A percentile compares a stretch with the other conserved stretches of the same genome.
Evolutionary conservation across 1,140 invertebrate genomes (phyloP).

Genomic region (Medauroidea extradentata): DNA sequence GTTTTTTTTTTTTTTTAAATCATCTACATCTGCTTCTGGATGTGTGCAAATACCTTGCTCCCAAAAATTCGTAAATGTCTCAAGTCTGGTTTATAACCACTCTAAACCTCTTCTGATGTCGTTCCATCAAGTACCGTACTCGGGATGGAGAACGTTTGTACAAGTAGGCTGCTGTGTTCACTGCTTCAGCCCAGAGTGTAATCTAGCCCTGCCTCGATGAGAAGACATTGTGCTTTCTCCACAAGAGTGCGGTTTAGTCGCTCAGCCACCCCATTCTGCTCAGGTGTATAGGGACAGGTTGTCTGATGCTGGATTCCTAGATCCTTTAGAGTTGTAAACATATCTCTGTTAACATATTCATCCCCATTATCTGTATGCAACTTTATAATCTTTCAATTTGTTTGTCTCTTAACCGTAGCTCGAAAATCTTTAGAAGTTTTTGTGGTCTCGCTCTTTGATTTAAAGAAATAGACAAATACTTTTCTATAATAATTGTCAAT

Average conservation of each 20-base stretch:
- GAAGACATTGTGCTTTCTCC: slow-evolving; percentile 37
- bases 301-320: slow-evolving; percentile 27
- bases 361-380: slow-evolving; percentile 1
- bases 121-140: slow-evolving; percentile 12
- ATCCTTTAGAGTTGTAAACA: slow-evolving; percentile 3
- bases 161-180: slow-evolving; percentile 42
- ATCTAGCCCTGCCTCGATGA: slow-evolving; percentile 32
- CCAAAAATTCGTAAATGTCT: slow-evolving; percentile 35
- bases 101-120: slow-evolving; percentile 34
- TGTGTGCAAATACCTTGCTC: slow-evolving; percentile 29
- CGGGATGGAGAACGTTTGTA: slow-evolving; percentile 33
- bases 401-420: not conserved
- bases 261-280: slow-evolving; percentile 44
- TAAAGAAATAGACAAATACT: slow-evolving; percentile 41
- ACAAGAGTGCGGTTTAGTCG: slow-evolving; percentile 40
- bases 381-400: not conserved
- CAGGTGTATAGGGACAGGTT: slow-evolving; percentile 33
- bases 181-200: slow-evolving; percentile 43
- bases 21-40: slow-evolving; percentile 26
- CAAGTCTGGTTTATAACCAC: slow-evolving; percentile 28
- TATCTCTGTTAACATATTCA: not conserved
- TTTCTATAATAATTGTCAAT: slow-evolving; percentile 43
- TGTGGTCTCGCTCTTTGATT: slow-evolving; percentile 39
- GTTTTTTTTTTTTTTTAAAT: slow-evolving; percentile 24
- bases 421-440: slow-evolving; percentile 30